Evolutionary conservation across 2,888 invertebrate species (phyloP).

Genomic region (Machimus rusticus): DNA sequence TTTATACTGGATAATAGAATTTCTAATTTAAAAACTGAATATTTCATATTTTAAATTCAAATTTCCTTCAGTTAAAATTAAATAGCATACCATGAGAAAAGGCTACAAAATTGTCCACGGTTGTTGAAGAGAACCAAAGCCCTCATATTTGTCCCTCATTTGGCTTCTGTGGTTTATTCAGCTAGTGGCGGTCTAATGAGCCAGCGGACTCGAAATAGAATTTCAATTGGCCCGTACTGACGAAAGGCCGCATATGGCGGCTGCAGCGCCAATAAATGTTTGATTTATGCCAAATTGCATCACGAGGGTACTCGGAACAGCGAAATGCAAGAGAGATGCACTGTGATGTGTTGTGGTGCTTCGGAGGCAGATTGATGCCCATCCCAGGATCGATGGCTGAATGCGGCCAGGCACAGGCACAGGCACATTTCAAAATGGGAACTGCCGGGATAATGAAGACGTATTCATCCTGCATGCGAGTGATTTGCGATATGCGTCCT

Average conservation of each 20-base stretch:
- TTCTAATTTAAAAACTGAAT: too few species aligned
- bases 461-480: neutral
- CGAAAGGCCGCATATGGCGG: conserved; percentile 12
- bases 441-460: neutral
- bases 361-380: neutral
- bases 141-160: neutral
- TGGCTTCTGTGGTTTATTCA: neutral
- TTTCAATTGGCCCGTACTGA: conserved; percentile 20
- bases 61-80: neutral
- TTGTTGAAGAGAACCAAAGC: neutral
- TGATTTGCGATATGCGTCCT: neutral
- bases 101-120: neutral
- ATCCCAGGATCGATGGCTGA: neutral
- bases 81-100: neutral
- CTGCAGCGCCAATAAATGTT: conserved; percentile 34
- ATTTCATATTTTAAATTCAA: neutral
- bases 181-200: neutral
- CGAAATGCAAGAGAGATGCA: neutral
- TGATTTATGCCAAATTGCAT: conserved; percentile 43
- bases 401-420: neutral
- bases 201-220: conserved; percentile 33
- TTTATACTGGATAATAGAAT: too few species aligned
- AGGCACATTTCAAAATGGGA: neutral
- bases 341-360: neutral
- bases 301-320: neutral